These are phyloP conservation scores for Oxycera nigricornis DNA, from an alignment of 2,888 invertebrate species.

Conservation along the genomic window DNA sequence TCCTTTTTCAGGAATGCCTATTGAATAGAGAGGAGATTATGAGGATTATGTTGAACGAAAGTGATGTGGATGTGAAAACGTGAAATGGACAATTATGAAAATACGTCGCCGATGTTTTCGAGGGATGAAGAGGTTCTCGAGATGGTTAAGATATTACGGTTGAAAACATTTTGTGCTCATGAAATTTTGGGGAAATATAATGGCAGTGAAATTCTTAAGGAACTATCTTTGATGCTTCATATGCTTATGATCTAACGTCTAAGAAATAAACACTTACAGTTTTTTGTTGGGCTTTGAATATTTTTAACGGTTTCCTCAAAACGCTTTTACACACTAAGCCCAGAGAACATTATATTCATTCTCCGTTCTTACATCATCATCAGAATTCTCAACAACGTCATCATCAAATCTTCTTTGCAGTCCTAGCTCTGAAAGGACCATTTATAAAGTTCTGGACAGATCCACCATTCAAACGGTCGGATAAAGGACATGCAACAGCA, in stretches of 20 bases:
- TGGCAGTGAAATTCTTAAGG: not conserved
- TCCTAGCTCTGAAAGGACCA: not conserved
- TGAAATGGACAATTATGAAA: not conserved
- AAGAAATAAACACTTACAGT: not conserved
- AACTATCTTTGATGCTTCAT: too few species aligned
- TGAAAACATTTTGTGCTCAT: too few species aligned
- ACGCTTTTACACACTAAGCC: not conserved
- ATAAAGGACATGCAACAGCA: constrained; percentile 43
- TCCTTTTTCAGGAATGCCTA: not conserved
- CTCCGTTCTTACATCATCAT: not conserved
- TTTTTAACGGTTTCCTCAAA: not conserved
- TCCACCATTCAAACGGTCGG: not conserved
- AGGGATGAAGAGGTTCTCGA: not conserved
- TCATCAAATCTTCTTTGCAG: not conserved
- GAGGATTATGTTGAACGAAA: constrained; percentile 15
- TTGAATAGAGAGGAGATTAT: constrained; percentile 25
- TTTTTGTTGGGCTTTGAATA: not conserved
- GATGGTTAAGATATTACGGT: too few species aligned
- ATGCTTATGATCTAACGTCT: not conserved
- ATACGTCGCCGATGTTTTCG: not conserved
- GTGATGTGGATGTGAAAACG: not conserved
- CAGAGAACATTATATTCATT: not conserved
- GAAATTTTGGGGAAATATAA: too few species aligned
- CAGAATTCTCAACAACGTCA: too few species aligned
- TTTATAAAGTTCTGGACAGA: constrained; percentile 21